Evolutionary conservation across 53 echinoderm and acorn worm species (phyloP).

Genomic region (Echinarachnius parma): DNA sequence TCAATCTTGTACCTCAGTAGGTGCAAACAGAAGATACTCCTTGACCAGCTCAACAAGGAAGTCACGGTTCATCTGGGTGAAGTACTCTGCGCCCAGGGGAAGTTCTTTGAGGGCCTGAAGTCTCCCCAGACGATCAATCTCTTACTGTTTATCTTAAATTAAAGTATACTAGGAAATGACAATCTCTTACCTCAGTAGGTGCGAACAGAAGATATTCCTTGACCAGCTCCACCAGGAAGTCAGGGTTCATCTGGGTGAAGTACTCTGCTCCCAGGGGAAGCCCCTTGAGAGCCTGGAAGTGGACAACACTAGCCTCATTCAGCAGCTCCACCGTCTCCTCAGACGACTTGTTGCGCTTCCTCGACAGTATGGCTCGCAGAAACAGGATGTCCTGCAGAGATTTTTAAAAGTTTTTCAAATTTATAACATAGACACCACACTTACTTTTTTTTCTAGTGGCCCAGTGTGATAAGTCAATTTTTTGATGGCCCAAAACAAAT

Average conservation of each 20-base stretch:
- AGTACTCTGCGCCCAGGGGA: conserved; percentile 82
- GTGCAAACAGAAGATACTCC: conserved; percentile 90
- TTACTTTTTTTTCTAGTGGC: too few species aligned
- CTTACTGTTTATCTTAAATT: too few species aligned
- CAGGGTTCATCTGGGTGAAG: conserved; percentile 87
- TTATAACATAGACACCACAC: too few species aligned
- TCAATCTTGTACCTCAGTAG: conserved; percentile 86
- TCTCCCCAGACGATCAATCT: conserved; percentile 67
- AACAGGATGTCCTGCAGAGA: conserved; percentile 77
- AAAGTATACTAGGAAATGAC: neutral
- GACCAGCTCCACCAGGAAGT: conserved; percentile 88
- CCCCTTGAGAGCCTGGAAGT: conserved; percentile 83
- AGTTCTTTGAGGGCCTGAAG: conserved; percentile 77
- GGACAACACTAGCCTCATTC: conserved; percentile 82
- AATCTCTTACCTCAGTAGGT: conserved; percentile 74
- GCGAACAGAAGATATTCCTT: conserved; percentile 89
- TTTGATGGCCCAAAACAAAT: too few species aligned
- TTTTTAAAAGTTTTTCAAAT: too few species aligned
- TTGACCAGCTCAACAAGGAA: conserved; percentile 77
- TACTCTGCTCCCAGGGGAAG: conserved; percentile 80
- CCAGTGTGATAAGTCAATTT: too few species aligned
- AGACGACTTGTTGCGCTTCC: conserved; percentile 69
- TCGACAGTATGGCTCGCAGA: conserved; percentile 77
- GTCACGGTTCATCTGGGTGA: conserved; percentile 75
- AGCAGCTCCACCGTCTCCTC: conserved; percentile 74